Evolutionary conservation across 2,113 vertebrate genomes (phyloP), one percentile per base, ranked within the genome.

Genomic region (Hypanus sabinus): DNA sequence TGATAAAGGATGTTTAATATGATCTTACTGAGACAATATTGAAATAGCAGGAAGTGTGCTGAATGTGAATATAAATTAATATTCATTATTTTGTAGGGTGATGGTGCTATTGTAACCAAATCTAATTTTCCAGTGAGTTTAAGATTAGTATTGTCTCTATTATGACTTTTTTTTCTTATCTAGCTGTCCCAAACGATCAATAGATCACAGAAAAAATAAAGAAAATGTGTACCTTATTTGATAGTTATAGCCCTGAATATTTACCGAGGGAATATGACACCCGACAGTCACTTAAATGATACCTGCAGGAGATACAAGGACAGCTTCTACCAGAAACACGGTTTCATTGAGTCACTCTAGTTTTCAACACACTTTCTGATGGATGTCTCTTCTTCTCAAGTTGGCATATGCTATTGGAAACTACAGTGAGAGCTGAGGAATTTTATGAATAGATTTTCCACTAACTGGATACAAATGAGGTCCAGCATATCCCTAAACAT

Each of bases 1-100:
- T 70, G 57, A 91, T 91, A 91, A 91, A 85, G 81, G 55, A 65
- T 90, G 24, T 91, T 70, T 70, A 36, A 85, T 57, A 70, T 91
- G n/a, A 68, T 33, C 20, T 70, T 70, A 24, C 65, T 91, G 88
- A 68, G 88, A 10, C 24, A 4, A 85, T 24, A 85, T 30, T 60
- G 55, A 57, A 57, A 85, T 85, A 9, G 24, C 81, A 57, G 24
- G 24, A 85, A 3, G 81, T 27, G 24, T 60, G 62, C 62, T 91
- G 30, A 33, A 70, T 70, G 33, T 2, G 57, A 91, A 36, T 5
- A 65, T 18, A 91, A 91, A 70, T 70, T 91, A 68, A 70, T 68
- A 16, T 33, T 91, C 16, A 9, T 68, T 16, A 36, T 91, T n/a
- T 2, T 30, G n/a, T 24, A 18, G 70, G 88, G 20, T 91, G 60